Conservation (phyloP, 2,797 vertebrate species). For the Tenualosa ilisha region DNA sequence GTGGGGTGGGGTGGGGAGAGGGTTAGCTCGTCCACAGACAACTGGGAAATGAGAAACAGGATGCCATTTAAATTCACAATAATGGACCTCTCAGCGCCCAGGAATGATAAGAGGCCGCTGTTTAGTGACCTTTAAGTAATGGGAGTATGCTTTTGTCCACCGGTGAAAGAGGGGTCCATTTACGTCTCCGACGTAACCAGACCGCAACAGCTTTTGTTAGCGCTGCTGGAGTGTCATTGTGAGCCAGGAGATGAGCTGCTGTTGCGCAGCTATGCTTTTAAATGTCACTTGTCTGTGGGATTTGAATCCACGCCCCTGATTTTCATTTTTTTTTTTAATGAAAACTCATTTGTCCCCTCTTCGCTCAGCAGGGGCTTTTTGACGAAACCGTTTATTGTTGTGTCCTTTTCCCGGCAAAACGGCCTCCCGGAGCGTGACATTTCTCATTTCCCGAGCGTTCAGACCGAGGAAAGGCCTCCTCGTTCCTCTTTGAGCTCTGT, state of each 20-base stretch:
- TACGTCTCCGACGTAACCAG: not conserved
- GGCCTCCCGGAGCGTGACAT: conserved; percentile 5
- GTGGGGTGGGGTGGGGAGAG: too few relatives aligned
- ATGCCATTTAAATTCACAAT: not conserved
- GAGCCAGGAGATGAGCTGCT: not conserved
- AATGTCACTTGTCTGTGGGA: conserved; percentile 14
- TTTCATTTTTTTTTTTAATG: not conserved
- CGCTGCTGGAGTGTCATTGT: not conserved
- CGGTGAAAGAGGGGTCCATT: not conserved
- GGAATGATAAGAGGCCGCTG: not conserved
- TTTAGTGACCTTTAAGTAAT: conserved; percentile 13
- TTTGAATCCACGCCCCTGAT: not conserved
- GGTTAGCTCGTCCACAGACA: not conserved
- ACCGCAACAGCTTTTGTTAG: not conserved
- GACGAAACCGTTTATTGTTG: not conserved
- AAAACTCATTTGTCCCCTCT: not conserved
- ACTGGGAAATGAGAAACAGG: not conserved
- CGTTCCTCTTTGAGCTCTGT: not conserved
- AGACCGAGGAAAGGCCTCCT: not conserved
- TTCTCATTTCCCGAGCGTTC: not conserved
- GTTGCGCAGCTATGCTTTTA: not conserved
- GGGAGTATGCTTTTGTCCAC: not conserved
- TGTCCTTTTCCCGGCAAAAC: not conserved
- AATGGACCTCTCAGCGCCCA: not conserved
- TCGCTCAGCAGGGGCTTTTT: not conserved